A percentile compares a stretch with the other conserved stretches of the same genome.
phyloP scores from a whole-genome alignment of 1,140 invertebrate genomes.

The Nephila pilipes region DNA sequence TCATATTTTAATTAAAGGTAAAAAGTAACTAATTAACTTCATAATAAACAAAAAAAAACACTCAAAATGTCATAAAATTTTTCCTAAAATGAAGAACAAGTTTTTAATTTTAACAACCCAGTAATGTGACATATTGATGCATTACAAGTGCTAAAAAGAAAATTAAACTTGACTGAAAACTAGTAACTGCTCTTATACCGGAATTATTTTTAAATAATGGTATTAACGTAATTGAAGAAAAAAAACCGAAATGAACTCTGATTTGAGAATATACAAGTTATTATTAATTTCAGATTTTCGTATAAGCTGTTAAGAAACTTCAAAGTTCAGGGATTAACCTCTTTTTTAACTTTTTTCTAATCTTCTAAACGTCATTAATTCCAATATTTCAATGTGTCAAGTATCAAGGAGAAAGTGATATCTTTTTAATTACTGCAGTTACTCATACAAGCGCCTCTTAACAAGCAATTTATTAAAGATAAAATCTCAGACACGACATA shows the following conservation, averaged over 20 bases:
- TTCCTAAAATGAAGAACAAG: no score
- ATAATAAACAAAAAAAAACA: no score
- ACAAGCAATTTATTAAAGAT: slow-evolving; percentile 20
- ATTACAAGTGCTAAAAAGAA: no score
- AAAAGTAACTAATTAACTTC: no score
- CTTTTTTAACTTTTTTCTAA: background rate
- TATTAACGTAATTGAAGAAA: no score
- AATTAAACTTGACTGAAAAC: no score
- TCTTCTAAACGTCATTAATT: slow-evolving; percentile 33
- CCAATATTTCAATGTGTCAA: slow-evolving; percentile 40
- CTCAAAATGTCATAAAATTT: no score
- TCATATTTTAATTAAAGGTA: no score
- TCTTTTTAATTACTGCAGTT: slow-evolving; percentile 37
- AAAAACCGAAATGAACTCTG: background rate
- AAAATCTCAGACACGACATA: slow-evolving; percentile 11
- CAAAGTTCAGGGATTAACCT: background rate
- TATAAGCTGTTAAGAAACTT: background rate
- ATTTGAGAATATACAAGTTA: background rate
- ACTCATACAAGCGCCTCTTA: background rate
- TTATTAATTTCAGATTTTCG: background rate
- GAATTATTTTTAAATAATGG: no score
- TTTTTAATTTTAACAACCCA: no score
- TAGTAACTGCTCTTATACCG: no score
- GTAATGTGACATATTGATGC: no score
- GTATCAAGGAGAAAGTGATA: slow-evolving; percentile 20